A percentile compares a stretch with the other conserved stretches of the same genome.
Conservation (phyloP, 1,140 invertebrate species). For the Hypsibius dujardini region DNA sequence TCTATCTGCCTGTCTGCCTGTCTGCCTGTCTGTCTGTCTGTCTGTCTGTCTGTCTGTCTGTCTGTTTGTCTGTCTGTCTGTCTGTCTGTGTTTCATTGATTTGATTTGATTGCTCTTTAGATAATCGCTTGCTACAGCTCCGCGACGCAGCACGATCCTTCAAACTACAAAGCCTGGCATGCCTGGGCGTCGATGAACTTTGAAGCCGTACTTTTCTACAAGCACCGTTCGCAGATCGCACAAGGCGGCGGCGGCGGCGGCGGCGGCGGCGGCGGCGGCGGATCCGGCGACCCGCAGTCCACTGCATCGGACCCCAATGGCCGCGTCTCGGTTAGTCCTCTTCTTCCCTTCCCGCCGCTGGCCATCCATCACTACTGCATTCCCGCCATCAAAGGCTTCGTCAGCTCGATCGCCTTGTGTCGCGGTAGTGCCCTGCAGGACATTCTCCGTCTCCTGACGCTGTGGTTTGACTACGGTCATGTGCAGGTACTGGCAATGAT, state of each 20-base stretch:
- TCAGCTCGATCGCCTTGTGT: constrained; percentile 71
- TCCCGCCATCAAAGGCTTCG: constrained; percentile 83
- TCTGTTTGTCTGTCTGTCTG: too few relatives aligned
- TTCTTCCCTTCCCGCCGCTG: constrained; percentile 18
- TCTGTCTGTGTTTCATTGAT: too few relatives aligned
- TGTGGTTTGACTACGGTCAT: constrained; percentile 91
- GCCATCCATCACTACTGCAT: constrained; percentile 63
- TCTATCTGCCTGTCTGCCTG: too few relatives aligned
- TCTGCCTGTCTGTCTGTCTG: background rate
- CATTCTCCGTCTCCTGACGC: constrained; percentile 69
- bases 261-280: background rate
- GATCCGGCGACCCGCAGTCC: constrained; percentile 13
- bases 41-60: too few relatives aligned
- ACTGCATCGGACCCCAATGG: too few relatives aligned
- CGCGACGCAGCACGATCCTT: constrained; percentile 67
- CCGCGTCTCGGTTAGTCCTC: background rate
- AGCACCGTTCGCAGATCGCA: constrained; percentile 39
- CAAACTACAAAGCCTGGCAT: constrained; percentile 94
- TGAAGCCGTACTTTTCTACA: constrained; percentile 79
- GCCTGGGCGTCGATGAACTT: constrained; percentile 95
- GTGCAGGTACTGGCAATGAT: too few relatives aligned
- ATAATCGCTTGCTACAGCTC: constrained; percentile 64
- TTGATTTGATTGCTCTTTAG: constrained; percentile 32
- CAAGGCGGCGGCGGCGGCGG: constrained; percentile 12
- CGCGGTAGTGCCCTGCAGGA: constrained; percentile 92